phyloP scores from a whole-genome alignment of 1,140 invertebrate species.

The Anagrus nilaparvatae region DNA sequence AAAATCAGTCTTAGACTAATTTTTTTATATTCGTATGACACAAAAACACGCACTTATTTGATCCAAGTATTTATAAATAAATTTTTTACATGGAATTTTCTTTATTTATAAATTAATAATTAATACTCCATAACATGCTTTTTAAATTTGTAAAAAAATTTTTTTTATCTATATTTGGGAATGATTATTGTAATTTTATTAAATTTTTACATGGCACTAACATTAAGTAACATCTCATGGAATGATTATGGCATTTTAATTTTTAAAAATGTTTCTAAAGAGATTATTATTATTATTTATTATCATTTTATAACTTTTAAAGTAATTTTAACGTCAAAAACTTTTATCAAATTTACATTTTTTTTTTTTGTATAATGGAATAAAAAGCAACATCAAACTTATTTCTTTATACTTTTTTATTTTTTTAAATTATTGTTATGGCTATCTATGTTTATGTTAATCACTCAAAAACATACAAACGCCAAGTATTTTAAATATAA shows the following conservation, averaged over 20 bases:
- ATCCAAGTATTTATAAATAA: conserved; percentile 4
- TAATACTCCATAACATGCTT: conserved; percentile 3
- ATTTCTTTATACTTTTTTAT: background rate
- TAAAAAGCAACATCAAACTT: conserved; percentile 12
- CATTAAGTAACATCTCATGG: conserved; percentile 5
- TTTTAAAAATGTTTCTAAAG: too few relatives aligned
- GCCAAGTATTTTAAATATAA: too few relatives aligned
- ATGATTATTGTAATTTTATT: conserved; percentile 8
- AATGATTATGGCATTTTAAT: conserved; percentile 16
- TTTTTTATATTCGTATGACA: too few relatives aligned
- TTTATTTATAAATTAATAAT: conserved; percentile 8
- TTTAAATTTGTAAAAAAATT: conserved; percentile 1
- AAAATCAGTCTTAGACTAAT: too few relatives aligned
- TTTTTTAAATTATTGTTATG: background rate
- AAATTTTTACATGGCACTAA: conserved; percentile 13
- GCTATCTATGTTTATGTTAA: too few relatives aligned
- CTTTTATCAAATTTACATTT: conserved; percentile 1
- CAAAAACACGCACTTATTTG: too few relatives aligned
- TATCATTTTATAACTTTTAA: conserved; percentile 8
- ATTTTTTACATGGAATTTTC: conserved; percentile 9
- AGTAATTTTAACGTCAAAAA: conserved; percentile 12
- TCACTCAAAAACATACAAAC: too few relatives aligned
- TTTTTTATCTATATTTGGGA: conserved; percentile 6
- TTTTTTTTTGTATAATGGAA: background rate
- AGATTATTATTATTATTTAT: too few relatives aligned